Conservation (phyloP, 2,113 vertebrate species). For the sheep (Ovis aries) region DNA sequence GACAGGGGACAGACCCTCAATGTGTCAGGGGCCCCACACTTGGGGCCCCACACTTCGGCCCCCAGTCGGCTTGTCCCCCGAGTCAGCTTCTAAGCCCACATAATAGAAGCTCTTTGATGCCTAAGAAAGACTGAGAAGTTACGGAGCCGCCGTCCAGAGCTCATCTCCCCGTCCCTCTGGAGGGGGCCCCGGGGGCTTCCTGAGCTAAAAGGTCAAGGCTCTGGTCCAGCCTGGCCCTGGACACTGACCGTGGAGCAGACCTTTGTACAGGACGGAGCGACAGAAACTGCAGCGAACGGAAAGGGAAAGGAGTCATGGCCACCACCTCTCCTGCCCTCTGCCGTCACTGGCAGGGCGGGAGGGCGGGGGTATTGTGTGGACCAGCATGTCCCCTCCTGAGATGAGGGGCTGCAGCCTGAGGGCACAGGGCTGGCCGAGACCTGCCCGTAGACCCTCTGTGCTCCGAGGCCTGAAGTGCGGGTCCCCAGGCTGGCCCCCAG, state of each 20-base stretch:
- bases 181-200: accelerated
- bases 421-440: neutral
- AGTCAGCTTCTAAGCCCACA: neutral
- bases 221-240: neutral
- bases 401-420: accelerated
- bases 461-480: neutral
- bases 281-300: accelerated
- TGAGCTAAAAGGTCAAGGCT: neutral
- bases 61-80: too few relatives aligned
- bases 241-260: accelerated
- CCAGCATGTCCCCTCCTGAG: neutral
- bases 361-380: too few relatives aligned
- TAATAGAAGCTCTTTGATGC: neutral
- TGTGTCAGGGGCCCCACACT: neutral
- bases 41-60: neutral
- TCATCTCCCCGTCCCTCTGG: accelerated
- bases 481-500: neutral
- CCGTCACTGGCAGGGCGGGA: accelerated
- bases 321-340: neutral
- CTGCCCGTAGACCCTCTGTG: neutral
- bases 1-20: too few relatives aligned
- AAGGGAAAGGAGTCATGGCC: neutral
- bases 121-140: neutral
- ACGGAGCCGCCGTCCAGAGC: accelerated
- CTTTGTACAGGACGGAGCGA: accelerated